A percentile compares a stretch with the other conserved stretches of the same genome.
Conservation (phyloP, 2,888 invertebrate genomes). For the Hyles lineata region DNA sequence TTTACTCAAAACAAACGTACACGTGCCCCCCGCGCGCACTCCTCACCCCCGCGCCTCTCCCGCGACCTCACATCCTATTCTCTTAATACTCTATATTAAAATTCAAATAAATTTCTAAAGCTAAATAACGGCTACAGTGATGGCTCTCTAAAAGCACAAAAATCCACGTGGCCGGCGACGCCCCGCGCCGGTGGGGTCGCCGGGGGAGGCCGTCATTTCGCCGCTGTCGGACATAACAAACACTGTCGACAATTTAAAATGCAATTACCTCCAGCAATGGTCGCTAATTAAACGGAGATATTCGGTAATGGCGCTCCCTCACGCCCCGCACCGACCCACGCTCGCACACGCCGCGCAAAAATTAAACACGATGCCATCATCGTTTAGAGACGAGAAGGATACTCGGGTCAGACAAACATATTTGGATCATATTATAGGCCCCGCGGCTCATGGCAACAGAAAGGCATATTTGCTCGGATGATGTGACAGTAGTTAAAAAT, state of each 20-base stretch:
- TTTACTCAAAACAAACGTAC: not conserved
- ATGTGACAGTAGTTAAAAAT: too few species aligned
- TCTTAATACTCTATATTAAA: not conserved
- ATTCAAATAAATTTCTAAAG: not conserved
- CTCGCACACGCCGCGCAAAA: not conserved
- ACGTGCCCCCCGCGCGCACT: not conserved
- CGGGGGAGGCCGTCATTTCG: conserved; percentile 15
- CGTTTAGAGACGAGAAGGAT: conserved; percentile 3
- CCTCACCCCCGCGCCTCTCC: not conserved
- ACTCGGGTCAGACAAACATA: not conserved
- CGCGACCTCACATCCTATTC: not conserved
- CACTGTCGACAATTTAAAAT: conserved; percentile 61
- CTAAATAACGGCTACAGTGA: not conserved
- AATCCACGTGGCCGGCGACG: not conserved
- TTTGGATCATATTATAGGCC: too few species aligned
- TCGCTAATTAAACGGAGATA: conserved; percentile 72
- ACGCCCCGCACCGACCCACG: conserved; percentile 18
- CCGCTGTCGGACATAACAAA: conserved; percentile 32
- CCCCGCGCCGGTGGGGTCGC: not conserved
- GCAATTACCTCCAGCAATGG: conserved; percentile 66
- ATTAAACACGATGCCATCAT: conserved; percentile 3
- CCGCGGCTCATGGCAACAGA: too few species aligned
- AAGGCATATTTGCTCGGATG: too few species aligned
- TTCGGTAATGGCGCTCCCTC: conserved; percentile 54
- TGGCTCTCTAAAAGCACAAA: not conserved